A percentile compares a stretch with the other conserved stretches of the same genome.
Conservation (phyloP, 2,797 vertebrate genomes). For the Myotis daubentonii region DNA sequence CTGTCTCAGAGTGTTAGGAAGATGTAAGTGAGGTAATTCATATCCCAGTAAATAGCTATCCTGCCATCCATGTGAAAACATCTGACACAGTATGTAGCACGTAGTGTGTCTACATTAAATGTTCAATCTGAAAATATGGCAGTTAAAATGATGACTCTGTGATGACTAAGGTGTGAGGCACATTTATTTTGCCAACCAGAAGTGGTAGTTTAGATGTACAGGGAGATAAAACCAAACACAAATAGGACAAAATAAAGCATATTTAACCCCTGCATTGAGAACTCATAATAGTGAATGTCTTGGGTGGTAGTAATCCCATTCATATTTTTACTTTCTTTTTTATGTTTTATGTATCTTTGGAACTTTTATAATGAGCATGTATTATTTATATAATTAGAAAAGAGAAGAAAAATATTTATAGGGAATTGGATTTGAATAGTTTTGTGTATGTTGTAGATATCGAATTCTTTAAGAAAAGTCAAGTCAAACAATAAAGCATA, state of each 20-base stretch:
- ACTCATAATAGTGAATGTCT: not conserved
- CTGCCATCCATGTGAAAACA: not conserved
- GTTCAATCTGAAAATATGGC: not conserved
- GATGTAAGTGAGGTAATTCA: not conserved
- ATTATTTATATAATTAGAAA: not conserved
- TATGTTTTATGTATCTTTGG: slow-evolving; percentile 15
- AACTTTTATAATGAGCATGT: not conserved
- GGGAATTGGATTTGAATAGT: not conserved
- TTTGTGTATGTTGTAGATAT: not conserved
- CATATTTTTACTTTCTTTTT: slow-evolving; percentile 17
- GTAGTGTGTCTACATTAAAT: not conserved
- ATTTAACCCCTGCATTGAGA: not conserved
- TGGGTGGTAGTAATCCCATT: not conserved
- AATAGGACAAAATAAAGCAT: not conserved
- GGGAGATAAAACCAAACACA: not conserved
- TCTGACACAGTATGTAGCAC: not conserved
- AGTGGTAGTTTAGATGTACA: not conserved
- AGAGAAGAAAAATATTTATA: not conserved
- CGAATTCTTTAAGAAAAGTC: not conserved
- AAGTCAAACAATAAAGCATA: not conserved
- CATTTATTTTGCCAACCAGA: slow-evolving; percentile 33
- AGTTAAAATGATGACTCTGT: not conserved
- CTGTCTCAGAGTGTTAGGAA: not conserved
- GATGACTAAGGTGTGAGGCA: not conserved
- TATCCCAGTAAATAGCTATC: not conserved